Evolutionary conservation across 2,113 vertebrate genomes (phyloP).

Genomic region (Okapia johnstoni): DNA sequence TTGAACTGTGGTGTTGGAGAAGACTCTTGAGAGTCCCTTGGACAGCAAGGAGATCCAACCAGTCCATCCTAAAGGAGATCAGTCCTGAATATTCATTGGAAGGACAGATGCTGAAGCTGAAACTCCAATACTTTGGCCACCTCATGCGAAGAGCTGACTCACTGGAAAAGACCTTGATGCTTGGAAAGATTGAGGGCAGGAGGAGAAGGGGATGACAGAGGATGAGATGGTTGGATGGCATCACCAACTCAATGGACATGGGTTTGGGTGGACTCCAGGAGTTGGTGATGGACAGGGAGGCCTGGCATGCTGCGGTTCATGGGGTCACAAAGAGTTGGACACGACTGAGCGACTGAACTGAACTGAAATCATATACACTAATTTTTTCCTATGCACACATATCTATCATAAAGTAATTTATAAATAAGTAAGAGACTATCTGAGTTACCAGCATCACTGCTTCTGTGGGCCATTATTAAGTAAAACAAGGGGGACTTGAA

Average conservation of each 20-base stretch:
- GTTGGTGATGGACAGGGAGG: not conserved
- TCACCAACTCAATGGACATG: not conserved
- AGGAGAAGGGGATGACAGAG: not conserved
- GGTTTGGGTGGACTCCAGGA: not conserved
- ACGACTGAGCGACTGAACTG: not conserved
- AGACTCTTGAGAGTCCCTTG: not conserved
- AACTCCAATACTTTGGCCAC: not conserved
- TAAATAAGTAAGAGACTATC: not conserved
- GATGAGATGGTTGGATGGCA: not conserved
- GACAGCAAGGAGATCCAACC: not conserved
- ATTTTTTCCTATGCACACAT: not conserved
- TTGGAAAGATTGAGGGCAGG: not conserved
- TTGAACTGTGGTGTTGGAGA: not conserved
- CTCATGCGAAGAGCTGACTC: not conserved
- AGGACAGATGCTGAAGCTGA: not conserved
- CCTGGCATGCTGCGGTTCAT: rapidly evolving
- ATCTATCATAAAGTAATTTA: not conserved
- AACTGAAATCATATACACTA: not conserved
- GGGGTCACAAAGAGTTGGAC: not conserved
- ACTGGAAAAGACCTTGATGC: not conserved
- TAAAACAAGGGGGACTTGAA: not conserved
- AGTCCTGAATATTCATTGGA: not conserved
- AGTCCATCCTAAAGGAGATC: not conserved
- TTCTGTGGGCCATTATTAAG: not conserved
- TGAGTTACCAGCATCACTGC: not conserved